A percentile compares a stretch with the other conserved stretches of the same genome.
Evolutionary conservation across 53 echinoderm and acorn worm species (phyloP).

Genomic region (Holothuria leucospilota): DNA sequence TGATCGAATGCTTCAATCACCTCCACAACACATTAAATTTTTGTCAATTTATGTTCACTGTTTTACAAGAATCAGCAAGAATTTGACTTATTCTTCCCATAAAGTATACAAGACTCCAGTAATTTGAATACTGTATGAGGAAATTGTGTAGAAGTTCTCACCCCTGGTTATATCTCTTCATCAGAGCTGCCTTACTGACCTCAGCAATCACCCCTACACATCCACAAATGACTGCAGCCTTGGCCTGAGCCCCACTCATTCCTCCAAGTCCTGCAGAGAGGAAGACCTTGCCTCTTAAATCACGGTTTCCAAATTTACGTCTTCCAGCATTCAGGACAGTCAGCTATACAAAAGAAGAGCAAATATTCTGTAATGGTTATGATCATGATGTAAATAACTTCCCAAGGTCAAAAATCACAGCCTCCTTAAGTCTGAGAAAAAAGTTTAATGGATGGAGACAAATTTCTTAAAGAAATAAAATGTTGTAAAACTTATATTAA

Average conservation of each 20-base stretch:
- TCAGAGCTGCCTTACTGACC: conserved; percentile 82
- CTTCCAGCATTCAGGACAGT: conserved; percentile 92
- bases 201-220: conserved; percentile 96
- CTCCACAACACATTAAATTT: no score
- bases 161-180: conserved; percentile 92
- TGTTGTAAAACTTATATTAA: no score
- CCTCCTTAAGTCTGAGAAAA: no score
- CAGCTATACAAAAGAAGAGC: conserved; percentile 53
- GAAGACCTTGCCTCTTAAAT: conserved; percentile 89
- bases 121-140: no score
- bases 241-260: conserved; percentile 99
- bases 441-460: no score
- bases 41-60: no score
- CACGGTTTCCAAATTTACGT: conserved; percentile 80
- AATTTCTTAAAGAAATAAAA: no score
- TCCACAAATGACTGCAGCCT: conserved; percentile 94
- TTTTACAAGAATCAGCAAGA: no score
- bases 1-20: no score
- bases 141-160: conserved; percentile 12
- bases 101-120: no score
- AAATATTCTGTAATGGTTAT: background rate
- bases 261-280: conserved; percentile 92
- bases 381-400: background rate
- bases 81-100: no score
- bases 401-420: no score